These are phyloP conservation scores for Drosophila bifasciata DNA, from an alignment of 1,140 invertebrate genomes.

Conservation along the genomic window DNA sequence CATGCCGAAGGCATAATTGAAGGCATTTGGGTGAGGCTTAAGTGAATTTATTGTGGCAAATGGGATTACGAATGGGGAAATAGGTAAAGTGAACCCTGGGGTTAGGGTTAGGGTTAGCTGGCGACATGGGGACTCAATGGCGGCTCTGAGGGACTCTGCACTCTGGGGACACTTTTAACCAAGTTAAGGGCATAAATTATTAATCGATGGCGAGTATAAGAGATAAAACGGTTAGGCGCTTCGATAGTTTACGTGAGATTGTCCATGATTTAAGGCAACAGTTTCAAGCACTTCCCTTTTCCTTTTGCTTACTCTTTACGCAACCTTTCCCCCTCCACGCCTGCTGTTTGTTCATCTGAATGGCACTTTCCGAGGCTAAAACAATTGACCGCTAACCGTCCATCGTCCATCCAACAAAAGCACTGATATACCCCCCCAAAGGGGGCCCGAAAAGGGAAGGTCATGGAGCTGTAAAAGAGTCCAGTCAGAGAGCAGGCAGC, in stretches of 20 bases:
- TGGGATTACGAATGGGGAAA: conserved; percentile 9
- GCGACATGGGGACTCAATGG: not conserved
- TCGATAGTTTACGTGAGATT: too few relatives aligned
- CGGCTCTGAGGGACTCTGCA: too few relatives aligned
- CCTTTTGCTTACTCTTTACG: too few relatives aligned
- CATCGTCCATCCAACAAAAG: not conserved
- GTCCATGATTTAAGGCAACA: too few relatives aligned
- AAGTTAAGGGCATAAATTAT: not conserved
- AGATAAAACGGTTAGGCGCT: too few relatives aligned
- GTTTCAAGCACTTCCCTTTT: too few relatives aligned
- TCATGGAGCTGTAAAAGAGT: too few relatives aligned
- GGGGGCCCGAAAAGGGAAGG: not conserved
- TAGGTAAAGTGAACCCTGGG: not conserved
- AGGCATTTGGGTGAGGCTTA: conserved; percentile 46
- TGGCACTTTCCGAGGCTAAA: conserved; percentile 20
- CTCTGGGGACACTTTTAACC: not conserved
- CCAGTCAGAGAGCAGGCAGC: conserved; percentile 4
- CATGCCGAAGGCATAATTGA: conserved; percentile 47
- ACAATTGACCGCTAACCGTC: conserved; percentile 48
- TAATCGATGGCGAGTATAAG: too few relatives aligned
- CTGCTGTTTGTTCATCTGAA: too few relatives aligned
- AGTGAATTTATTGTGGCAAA: conserved; percentile 41
- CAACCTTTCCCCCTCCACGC: too few relatives aligned
- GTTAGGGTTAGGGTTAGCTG: not conserved
- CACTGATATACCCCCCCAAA: not conserved